These are phyloP conservation scores for Otocyon megalotis DNA, from an alignment of 2,113 vertebrate genomes.

Conservation along the genomic window DNA sequence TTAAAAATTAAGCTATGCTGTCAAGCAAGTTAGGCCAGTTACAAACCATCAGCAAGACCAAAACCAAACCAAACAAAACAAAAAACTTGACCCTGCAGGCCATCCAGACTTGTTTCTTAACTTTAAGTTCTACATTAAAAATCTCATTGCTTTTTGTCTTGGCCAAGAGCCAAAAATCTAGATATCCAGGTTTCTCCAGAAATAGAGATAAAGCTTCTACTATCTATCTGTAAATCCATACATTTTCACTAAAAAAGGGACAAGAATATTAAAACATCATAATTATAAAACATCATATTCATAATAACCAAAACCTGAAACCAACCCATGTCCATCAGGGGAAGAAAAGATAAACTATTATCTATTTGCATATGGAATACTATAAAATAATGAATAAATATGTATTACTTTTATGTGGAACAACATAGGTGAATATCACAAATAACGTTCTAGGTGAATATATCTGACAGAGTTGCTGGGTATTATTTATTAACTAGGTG, in stretches of 20 bases:
- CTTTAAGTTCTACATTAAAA: not conserved
- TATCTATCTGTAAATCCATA: not conserved
- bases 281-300: not conserved
- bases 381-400: not conserved
- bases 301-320: constrained; percentile 17
- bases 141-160: not conserved
- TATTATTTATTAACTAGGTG: not conserved
- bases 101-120: not conserved
- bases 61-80: not conserved
- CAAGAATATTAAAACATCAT: constrained; percentile 8
- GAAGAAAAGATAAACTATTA: not conserved
- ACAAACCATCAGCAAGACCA: not conserved
- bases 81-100: not conserved
- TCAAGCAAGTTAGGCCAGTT: not conserved
- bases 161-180: not conserved
- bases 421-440: not conserved
- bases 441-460: not conserved
- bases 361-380: not conserved
- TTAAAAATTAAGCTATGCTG: not conserved
- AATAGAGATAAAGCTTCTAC: not conserved
- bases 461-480: not conserved
- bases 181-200: not conserved
- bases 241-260: not conserved
- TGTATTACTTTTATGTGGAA: not conserved
- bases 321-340: not conserved